phyloP scores from a whole-genome alignment of 1,140 invertebrate species.

The Cataglyphis hispanica region DNA sequence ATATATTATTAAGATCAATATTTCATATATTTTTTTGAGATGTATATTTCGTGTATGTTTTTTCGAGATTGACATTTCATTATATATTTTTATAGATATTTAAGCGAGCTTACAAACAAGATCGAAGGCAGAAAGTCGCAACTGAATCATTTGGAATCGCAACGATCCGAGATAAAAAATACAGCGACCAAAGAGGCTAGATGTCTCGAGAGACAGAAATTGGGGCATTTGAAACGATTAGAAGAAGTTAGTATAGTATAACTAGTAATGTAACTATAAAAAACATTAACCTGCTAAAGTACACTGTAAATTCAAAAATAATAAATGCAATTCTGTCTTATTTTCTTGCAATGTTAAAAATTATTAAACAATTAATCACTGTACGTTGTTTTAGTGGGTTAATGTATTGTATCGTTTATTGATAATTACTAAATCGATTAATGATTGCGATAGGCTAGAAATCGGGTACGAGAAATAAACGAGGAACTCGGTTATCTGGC shows the following conservation, averaged over 20 bases:
- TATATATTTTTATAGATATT: conserved; percentile 79
- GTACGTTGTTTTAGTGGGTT: neutral
- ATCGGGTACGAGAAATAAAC: conserved; percentile 88
- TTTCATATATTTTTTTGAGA: neutral
- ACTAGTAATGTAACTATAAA: neutral
- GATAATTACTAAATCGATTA: neutral
- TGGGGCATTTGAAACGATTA: conserved; percentile 88
- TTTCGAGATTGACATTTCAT: neutral
- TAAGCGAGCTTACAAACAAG: conserved; percentile 89
- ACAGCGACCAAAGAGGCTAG: conserved; percentile 89
- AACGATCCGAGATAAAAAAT: conserved; percentile 88
- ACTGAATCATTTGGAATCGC: conserved; percentile 89
- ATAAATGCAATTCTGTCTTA: neutral
- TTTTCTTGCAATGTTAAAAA: neutral
- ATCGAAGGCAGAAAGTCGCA: conserved; percentile 89
- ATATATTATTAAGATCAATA: neutral
- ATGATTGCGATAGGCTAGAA: conserved; percentile 82
- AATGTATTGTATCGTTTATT: conserved; percentile 9
- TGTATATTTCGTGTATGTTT: neutral
- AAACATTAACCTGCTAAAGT: conserved; percentile 20
- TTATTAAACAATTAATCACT: neutral
- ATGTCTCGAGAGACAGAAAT: conserved; percentile 88
- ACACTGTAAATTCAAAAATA: conserved; percentile 13
- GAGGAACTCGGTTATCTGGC: conserved; percentile 88
- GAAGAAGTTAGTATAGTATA: conserved; percentile 87